Conservation (phyloP, 2,113 vertebrate genomes). For the Neogale vison region DNA sequence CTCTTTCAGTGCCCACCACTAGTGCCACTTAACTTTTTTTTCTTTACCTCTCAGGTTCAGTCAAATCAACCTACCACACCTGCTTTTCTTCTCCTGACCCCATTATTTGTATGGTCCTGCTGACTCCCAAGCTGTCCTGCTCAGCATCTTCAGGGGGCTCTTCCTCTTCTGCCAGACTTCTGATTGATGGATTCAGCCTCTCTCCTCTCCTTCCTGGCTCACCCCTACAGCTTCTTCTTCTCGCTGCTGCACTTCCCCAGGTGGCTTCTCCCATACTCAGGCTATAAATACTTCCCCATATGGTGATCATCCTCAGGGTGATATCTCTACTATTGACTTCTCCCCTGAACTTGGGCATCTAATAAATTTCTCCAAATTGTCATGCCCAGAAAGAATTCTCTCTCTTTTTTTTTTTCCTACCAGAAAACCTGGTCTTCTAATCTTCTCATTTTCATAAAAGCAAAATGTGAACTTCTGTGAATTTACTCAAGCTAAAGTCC, state of each 20-base stretch:
- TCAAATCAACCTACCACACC: not conserved
- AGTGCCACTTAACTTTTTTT: not conserved
- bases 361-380: not conserved
- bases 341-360: not conserved
- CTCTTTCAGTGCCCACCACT: not conserved
- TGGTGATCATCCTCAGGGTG: not conserved
- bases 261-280: not conserved
- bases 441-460: not conserved
- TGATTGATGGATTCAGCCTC: not conserved
- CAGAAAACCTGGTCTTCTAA: not conserved
- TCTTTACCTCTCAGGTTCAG: not conserved
- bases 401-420: not conserved
- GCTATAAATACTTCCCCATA: not conserved
- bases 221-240: not conserved
- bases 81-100: not conserved
- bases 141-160: not conserved
- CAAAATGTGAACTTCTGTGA: not conserved
- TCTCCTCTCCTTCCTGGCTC: not conserved
- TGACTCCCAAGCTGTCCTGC: not conserved
- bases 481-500: not conserved
- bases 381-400: not conserved
- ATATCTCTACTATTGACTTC: not conserved
- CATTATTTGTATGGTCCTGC: not conserved
- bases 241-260: not conserved
- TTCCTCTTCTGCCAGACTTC: not conserved